Base-by-base conservation (phyloP, 30 jellyfish, hydroid and myxozoan genomes). In the Turritopsis rubra region DNA sequence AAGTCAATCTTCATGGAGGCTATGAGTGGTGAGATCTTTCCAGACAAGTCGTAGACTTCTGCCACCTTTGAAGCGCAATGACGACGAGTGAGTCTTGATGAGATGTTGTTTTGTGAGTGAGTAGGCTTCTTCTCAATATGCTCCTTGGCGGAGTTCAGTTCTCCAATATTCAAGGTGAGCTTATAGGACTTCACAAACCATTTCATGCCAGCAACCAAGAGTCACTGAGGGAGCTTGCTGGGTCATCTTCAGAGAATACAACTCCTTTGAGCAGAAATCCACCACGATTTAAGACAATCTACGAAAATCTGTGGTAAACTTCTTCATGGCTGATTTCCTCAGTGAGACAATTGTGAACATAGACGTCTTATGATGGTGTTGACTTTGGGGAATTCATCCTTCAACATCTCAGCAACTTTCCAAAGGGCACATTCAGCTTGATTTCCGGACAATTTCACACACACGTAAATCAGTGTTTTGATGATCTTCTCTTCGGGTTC, bases 401-500 rank as follows among this genome's bases (percentile, higher is more conserved):
- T 27, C 22, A 1, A 8, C 7, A 24, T 26, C 29, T 77, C 29
- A 54, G 85, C 23, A 1, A 24, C 19, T 52, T 8, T 1, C 3
- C 85, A 79, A 7, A 77, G 85, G 7, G 72, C 85, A 7, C 5
- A 30, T 77, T 24, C 72, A 7, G 75, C 85, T 77, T 77, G 85
- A 19, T 77, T 77, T 3, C 85, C 85, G 8, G 52, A 66, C 29
- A 18, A 17, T 18, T 66, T 66, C 16, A 66, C 28, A n/a, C n/a
- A n/a, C 76, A 7, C 66, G 19, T 29, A 80, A 29, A 80, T 65
- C 1, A 80, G 84, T 7, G 87, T 80, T 29, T 18, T 80, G 84
- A 65, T 80, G 28, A 80, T 60, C 76, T 80, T 80, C 65, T 80
- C 87, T 26, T 54, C 53, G 4, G 84, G 87, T 21, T 28, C 68